Percentiles rank a stretch among this genome's conserved stretches.
Conservation (phyloP, 2,797 vertebrate genomes). For the Melanotaenia boesemani region DNA sequence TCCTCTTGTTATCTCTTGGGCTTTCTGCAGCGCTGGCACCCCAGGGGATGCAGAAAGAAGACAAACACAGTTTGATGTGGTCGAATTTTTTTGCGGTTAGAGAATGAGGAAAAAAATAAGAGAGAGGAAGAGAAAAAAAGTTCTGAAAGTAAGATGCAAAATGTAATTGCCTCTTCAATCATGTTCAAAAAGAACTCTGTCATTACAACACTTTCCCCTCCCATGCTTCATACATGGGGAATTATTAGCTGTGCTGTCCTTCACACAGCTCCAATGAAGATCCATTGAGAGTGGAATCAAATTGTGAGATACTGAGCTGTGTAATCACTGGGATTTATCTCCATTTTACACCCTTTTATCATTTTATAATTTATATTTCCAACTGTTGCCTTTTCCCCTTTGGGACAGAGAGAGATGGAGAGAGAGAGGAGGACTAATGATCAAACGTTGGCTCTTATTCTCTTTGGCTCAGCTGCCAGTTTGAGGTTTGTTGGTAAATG, state of each 20-base stretch:
- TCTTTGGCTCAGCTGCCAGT: slow-evolving; percentile 29
- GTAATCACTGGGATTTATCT: slow-evolving; percentile 79
- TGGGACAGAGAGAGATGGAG: slow-evolving; percentile 45
- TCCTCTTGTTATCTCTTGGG: slow-evolving; percentile 74
- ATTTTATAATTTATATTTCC: slow-evolving; percentile 77
- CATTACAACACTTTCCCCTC: slow-evolving; percentile 45
- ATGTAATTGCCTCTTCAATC: slow-evolving; percentile 77
- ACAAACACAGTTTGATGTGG: slow-evolving; percentile 78
- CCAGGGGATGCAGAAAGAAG: slow-evolving; percentile 66
- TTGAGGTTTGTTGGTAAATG: slow-evolving; percentile 30
- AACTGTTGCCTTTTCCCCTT: slow-evolving; percentile 74
- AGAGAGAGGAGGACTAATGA: slow-evolving; percentile 36
- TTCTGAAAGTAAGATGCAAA: slow-evolving; percentile 65
- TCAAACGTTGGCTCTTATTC: slow-evolving; percentile 30
- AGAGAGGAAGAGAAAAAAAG: slow-evolving; percentile 3
- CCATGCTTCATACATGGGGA: slow-evolving; percentile 53
- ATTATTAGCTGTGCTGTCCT: slow-evolving; percentile 71
- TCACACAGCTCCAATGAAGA: slow-evolving; percentile 71
- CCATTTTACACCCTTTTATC: slow-evolving; percentile 78
- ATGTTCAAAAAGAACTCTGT: slow-evolving; percentile 60
- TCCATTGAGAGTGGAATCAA: slow-evolving; percentile 65
- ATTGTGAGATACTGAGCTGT: slow-evolving; percentile 69
- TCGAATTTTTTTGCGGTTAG: slow-evolving; percentile 62
- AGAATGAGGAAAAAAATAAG: slow-evolving; percentile 46
- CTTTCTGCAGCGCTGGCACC: slow-evolving; percentile 66